These are phyloP conservation scores for Anisognathus igniventris DNA, from an alignment of 2,797 vertebrate genomes.

Conservation along the genomic window DNA sequence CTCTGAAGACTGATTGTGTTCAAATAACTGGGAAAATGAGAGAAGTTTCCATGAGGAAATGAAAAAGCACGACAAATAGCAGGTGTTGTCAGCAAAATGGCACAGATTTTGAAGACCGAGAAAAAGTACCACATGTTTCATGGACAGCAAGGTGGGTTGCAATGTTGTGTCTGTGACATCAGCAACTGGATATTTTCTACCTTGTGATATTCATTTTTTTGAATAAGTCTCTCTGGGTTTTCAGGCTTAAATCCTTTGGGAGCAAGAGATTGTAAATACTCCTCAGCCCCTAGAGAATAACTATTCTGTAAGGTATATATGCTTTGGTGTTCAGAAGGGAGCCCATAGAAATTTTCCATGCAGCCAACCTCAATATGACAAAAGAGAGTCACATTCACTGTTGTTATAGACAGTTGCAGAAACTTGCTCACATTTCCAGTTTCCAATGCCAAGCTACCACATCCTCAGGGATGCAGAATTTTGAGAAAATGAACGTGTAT, in stretches of 20 bases:
- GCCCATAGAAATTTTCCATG: neutral
- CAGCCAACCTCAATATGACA: neutral
- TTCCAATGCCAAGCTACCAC: neutral
- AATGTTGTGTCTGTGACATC: neutral
- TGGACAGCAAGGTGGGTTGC: neutral
- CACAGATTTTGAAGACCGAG: neutral
- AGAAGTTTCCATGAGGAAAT: neutral
- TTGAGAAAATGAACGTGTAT: neutral
- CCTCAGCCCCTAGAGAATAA: neutral
- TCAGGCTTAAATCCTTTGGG: neutral
- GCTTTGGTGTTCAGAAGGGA: neutral
- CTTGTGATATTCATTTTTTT: neutral
- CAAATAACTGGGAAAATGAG: constrained; percentile 3
- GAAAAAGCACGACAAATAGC: neutral
- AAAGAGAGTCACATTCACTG: neutral
- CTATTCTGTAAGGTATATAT: neutral
- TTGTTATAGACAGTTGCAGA: neutral
- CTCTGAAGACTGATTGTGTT: neutral
- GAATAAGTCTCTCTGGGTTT: neutral
- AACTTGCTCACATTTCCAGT: neutral
- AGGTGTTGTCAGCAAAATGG: neutral
- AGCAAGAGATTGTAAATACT: neutral
- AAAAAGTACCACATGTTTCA: neutral
- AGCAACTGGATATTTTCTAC: neutral
- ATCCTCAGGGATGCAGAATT: neutral